Evolutionary conservation across 2,113 vertebrate species (phyloP).

Genomic region (Scartelaos histophorus): DNA sequence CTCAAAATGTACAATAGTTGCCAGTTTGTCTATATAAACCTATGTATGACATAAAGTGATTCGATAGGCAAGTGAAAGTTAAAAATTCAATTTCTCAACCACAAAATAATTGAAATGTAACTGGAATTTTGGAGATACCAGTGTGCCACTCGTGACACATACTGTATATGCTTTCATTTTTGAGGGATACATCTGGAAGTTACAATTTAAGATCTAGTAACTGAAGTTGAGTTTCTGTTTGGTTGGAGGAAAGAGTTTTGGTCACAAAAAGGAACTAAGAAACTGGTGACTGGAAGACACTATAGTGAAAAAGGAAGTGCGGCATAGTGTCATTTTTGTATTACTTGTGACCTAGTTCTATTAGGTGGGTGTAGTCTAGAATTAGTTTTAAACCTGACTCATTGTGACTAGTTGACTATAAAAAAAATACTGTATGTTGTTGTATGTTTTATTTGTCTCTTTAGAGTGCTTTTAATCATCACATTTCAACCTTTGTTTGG

Average conservation of each 20-base stretch:
- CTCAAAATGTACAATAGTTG: too few relatives aligned
- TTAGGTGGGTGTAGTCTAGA: too few relatives aligned
- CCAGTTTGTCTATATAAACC: too few relatives aligned
- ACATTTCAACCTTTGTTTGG: too few relatives aligned
- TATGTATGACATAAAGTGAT: too few relatives aligned
- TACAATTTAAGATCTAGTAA: not conserved
- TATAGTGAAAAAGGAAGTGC: not conserved
- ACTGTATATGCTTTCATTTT: constrained; percentile 45
- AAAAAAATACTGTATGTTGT: too few relatives aligned
- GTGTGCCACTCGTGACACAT: constrained; percentile 20
- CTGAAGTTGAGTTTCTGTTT: constrained; percentile 22
- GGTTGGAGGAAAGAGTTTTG: not conserved
- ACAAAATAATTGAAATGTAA: not conserved
- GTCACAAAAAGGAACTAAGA: not conserved
- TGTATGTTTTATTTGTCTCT: too few relatives aligned
- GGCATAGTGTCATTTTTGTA: not conserved
- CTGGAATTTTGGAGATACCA: not conserved
- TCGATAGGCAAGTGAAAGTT: not conserved
- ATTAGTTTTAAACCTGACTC: too few relatives aligned
- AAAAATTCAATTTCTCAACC: too few relatives aligned
- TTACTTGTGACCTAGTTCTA: not conserved
- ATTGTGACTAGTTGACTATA: too few relatives aligned
- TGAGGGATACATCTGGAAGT: constrained; percentile 59
- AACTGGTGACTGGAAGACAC: not conserved
- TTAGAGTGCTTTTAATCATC: too few relatives aligned